Base-by-base conservation (phyloP, 1,140 invertebrate genomes). In the Musca domestica region DNA sequence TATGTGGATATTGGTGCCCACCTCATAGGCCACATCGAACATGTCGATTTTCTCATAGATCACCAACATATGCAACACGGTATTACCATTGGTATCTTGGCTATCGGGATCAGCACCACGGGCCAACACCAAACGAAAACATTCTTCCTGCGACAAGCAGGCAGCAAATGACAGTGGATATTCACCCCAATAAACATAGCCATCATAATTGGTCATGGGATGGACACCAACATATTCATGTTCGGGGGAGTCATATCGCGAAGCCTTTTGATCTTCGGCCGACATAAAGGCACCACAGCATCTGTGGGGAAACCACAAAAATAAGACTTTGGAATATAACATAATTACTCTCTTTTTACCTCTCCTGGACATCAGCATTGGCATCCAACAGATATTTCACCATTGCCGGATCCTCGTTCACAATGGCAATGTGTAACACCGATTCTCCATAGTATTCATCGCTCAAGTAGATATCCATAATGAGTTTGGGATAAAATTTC, bases 121-220 rank as follows among this genome's bases (percentile, higher is more conserved):
- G 0, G 96, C 94, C 47, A 98, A 80, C 66, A 99, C 93, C 71
- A 99, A 85, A 9, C 97, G 87, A 74, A 97, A 98, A 81, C 95
- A 98, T 81, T 99, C 97, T 80, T 98, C 96, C 84, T 99, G 97
- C 1, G 94, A 94, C 0, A 98, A 85, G 81, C 96, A 98, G 0
- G 96, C 96, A 3, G 97, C 96, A 84, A 99, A 99, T 63, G 90
- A 91, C 14, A 98, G 83, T 0, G 98, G 96, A 85, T 98, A 99
- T 83, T 99, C 96, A 34, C 97, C 97, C 93, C 96, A 98, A 82
- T 99, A 99, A 0, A 98, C 95, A 82, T 98, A 96, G 88, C 97
- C 97, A 76, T 92, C 88, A 81, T 98, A 99, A 85, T 98, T 95
- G 10, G 96, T 99, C 71, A 92, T 87, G 0, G 88, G 84, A 71